phyloP scores from a whole-genome alignment of 2,888 invertebrate species.

The Mythimna lalbum region DNA sequence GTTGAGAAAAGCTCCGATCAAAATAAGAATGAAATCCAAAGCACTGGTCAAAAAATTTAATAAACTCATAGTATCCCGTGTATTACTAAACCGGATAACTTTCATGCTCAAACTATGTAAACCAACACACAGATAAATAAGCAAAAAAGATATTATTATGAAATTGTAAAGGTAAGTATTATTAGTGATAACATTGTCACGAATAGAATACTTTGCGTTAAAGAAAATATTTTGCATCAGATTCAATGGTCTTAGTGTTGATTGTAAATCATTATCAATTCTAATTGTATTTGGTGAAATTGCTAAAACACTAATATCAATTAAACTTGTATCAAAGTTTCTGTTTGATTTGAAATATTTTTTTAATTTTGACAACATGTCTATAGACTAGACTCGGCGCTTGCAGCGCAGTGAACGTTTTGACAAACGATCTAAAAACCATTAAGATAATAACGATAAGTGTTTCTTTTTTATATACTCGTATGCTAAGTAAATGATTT shows the following conservation, averaged over 20 bases:
- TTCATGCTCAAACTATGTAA: neutral
- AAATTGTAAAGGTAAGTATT: conserved; percentile 15
- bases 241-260: conserved; percentile 17
- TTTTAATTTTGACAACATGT: neutral
- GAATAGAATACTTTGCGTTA: conserved; percentile 33
- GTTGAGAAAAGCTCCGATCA: conserved; percentile 1
- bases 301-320: neutral
- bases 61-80: too few species aligned
- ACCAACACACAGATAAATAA: neutral
- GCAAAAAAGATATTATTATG: neutral
- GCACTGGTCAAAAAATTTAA: too few species aligned
- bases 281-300: neutral
- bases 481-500: too few species aligned
- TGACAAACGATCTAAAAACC: too few species aligned
- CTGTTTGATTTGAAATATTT: neutral
- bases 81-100: too few species aligned
- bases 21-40: neutral
- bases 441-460: too few species aligned
- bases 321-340: too few species aligned
- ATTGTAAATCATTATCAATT: conserved; percentile 15
- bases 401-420: too few species aligned
- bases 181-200: neutral
- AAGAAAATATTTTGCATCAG: conserved; percentile 27
- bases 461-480: too few species aligned
- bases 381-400: neutral